Conservation (phyloP, 2,113 vertebrate species). For the Petroica traversi region DNA sequence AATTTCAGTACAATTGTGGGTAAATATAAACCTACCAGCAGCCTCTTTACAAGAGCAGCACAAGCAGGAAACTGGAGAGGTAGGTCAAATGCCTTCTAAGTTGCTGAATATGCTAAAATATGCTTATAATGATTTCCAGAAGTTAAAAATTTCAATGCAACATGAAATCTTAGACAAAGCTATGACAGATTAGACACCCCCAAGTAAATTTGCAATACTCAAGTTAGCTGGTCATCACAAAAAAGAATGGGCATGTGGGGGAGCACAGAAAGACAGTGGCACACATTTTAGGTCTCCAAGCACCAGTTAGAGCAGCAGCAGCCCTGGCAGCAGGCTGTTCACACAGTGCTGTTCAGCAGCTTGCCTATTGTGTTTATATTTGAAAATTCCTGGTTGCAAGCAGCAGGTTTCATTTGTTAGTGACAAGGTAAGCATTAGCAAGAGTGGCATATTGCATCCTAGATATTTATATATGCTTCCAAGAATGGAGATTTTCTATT, state of each 20-base stretch:
- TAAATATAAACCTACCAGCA: background rate
- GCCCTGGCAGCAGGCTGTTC: background rate
- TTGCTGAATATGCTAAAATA: background rate
- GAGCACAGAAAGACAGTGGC: background rate
- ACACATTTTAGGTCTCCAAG: background rate
- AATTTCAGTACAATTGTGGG: background rate
- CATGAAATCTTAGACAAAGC: background rate
- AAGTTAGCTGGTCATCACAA: background rate
- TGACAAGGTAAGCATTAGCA: background rate
- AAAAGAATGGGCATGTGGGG: fast-evolving
- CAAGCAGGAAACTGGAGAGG: background rate
- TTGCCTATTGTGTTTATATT: background rate
- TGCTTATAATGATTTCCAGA: background rate
- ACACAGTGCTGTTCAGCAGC: background rate
- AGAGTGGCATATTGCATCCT: background rate
- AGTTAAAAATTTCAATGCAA: background rate
- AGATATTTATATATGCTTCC: background rate
- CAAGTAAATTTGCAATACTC: background rate
- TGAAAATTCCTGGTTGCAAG: background rate
- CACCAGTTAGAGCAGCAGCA: background rate
- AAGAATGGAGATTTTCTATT: background rate
- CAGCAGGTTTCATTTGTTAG: background rate
- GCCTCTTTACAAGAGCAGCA: background rate
- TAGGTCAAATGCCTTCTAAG: background rate
- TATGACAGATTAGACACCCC: background rate